Conservation (phyloP, 2,797 vertebrate species). For the Bradypodion ventrale region DNA sequence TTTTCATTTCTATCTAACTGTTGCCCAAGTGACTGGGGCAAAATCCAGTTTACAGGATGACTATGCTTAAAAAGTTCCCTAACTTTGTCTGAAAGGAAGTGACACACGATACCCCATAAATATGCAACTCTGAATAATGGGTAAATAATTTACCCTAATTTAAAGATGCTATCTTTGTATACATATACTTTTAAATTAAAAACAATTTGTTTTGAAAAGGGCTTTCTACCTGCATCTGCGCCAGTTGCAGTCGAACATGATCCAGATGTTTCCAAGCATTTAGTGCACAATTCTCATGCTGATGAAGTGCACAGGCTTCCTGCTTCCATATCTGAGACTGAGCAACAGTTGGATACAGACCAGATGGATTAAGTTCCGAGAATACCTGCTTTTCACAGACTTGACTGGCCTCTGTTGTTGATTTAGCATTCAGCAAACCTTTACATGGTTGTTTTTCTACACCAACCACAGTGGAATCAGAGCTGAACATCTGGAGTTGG, state of each 20-base stretch:
- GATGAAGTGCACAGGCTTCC: slow-evolving; percentile 69
- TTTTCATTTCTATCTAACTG: neutral
- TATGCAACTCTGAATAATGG: neutral
- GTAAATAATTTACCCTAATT: neutral
- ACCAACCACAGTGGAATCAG: slow-evolving; percentile 70
- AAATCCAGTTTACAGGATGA: neutral
- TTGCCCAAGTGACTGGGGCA: neutral
- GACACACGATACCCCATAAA: neutral
- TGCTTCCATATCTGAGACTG: slow-evolving; percentile 81
- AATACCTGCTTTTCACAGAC: slow-evolving; percentile 72
- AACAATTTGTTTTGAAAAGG: neutral
- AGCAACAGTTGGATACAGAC: slow-evolving; percentile 75
- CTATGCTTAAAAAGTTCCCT: neutral
- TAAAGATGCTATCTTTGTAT: neutral
- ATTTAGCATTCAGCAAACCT: slow-evolving; percentile 83
- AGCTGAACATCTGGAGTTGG: slow-evolving; percentile 79
- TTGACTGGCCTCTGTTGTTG: slow-evolving; percentile 63
- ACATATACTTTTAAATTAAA: neutral
- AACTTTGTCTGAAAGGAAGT: neutral
- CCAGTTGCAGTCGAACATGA: slow-evolving; percentile 86
- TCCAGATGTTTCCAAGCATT: slow-evolving; percentile 90
- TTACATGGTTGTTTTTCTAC: slow-evolving; percentile 79
- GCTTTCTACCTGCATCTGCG: slow-evolving; percentile 91
- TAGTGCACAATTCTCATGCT: slow-evolving; percentile 80
- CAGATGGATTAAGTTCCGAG: slow-evolving; percentile 68